Percentiles rank a stretch among this genome's conserved stretches.
Evolutionary conservation across 2,888 invertebrate genomes (phyloP).

Genomic region (Patella depressa): DNA sequence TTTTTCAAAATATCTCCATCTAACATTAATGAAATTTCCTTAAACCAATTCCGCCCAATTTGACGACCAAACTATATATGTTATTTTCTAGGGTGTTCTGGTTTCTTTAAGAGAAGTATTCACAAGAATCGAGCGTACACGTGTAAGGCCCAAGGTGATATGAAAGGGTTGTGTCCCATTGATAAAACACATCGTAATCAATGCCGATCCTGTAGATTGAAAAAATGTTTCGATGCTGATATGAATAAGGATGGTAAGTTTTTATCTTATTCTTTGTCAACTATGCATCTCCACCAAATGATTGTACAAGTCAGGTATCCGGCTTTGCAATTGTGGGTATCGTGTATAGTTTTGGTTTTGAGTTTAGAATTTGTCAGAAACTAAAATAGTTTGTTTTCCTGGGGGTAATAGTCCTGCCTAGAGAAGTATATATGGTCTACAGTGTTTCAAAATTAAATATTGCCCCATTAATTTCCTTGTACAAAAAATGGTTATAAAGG

Average conservation of each 20-base stretch:
- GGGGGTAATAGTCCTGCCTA: not conserved
- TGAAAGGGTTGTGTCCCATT: conserved; percentile 88
- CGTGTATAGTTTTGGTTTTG: too few relatives aligned
- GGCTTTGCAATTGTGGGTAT: not conserved
- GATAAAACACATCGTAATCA: conserved; percentile 98
- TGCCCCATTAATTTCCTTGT: too few relatives aligned
- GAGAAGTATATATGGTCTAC: too few relatives aligned
- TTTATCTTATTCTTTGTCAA: not conserved
- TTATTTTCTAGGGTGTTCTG: conserved; percentile 63
- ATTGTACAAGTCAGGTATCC: not conserved
- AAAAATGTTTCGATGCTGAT: conserved; percentile 90
- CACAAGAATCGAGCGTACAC: conserved; percentile 91
- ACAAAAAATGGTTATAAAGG: too few relatives aligned
- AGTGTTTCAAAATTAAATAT: too few relatives aligned
- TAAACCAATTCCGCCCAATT: not conserved
- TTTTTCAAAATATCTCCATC: not conserved
- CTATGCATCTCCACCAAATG: not conserved
- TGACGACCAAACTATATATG: not conserved
- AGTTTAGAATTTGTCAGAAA: not conserved
- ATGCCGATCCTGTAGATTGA: conserved; percentile 91
- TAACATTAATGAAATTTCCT: not conserved
- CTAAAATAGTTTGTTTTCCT: not conserved
- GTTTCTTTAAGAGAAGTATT: conserved; percentile 84
- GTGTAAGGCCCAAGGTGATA: conserved; percentile 91
- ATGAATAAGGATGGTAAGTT: conserved; percentile 96